Evolutionary conservation across 2,113 vertebrate genomes (phyloP).

Genomic region (Dipodomys stephensi): DNA sequence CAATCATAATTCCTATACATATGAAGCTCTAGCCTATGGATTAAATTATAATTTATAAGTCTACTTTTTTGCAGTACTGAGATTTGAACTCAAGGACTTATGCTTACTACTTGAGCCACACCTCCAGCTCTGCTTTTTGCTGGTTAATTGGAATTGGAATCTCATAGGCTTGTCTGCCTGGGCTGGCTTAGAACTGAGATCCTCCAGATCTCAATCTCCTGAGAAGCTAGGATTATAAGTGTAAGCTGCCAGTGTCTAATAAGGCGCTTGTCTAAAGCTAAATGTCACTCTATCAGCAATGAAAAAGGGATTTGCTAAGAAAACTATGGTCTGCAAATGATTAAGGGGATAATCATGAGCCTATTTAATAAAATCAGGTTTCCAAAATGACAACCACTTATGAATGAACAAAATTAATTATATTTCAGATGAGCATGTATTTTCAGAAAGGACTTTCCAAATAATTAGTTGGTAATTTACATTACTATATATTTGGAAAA

Average conservation of each 20-base stretch:
- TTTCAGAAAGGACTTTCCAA: not conserved
- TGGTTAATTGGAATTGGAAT: too few relatives aligned
- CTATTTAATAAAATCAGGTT: not conserved
- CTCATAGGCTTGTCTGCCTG: too few relatives aligned
- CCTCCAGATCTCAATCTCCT: too few relatives aligned
- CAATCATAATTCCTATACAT: not conserved
- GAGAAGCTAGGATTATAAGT: too few relatives aligned
- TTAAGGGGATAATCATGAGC: not conserved
- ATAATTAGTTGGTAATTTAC: constrained; percentile 8
- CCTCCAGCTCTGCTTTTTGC: too few relatives aligned
- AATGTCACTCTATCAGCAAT: constrained; percentile 1
- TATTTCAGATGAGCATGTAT: not conserved
- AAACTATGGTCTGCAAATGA: not conserved
- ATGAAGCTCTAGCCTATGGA: not conserved
- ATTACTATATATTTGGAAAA: not conserved
- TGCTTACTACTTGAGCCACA: too few relatives aligned
- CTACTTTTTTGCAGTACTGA: too few relatives aligned
- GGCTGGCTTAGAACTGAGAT: too few relatives aligned
- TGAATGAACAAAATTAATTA: not conserved
- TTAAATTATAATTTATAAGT: constrained; percentile 9
- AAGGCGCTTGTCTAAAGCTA: not conserved
- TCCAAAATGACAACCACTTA: not conserved
- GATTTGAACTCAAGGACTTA: too few relatives aligned
- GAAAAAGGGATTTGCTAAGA: not conserved
- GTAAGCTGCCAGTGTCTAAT: too few relatives aligned